Percentiles rank a stretch among this genome's conserved stretches.
Conservation (phyloP, 2,888 invertebrate species). For the Caenorhabditis afra region DNA sequence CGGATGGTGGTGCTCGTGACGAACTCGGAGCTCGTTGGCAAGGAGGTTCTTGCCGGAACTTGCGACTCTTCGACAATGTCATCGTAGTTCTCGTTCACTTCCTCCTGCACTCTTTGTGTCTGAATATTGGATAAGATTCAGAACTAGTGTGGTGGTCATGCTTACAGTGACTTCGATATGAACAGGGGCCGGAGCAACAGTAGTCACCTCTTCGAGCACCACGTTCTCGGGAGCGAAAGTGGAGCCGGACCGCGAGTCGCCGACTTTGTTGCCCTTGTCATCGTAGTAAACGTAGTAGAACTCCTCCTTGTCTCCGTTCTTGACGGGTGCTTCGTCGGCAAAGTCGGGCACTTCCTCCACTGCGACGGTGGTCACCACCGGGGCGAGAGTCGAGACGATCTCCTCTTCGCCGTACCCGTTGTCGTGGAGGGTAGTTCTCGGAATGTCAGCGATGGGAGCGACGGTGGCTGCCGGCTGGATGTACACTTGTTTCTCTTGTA, state of each 20-base stretch:
- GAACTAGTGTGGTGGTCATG: neutral
- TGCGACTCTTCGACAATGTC: slow-evolving; percentile 52
- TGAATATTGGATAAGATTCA: neutral
- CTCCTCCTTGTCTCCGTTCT: slow-evolving; percentile 50
- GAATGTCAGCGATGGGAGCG: slow-evolving; percentile 35
- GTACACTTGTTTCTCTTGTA: slow-evolving; percentile 33
- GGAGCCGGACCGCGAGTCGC: slow-evolving; percentile 51
- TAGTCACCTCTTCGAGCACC: slow-evolving; percentile 39
- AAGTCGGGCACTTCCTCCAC: slow-evolving; percentile 53
- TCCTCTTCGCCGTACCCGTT: slow-evolving; percentile 48
- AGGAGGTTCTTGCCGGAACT: slow-evolving; percentile 37
- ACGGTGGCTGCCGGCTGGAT: slow-evolving; percentile 41
- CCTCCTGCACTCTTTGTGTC: slow-evolving; percentile 40
- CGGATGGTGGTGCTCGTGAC: slow-evolving; percentile 40
- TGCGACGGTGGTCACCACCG: slow-evolving; percentile 5
- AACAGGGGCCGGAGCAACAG: slow-evolving; percentile 23
- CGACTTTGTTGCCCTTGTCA: slow-evolving; percentile 58
- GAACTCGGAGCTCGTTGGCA: slow-evolving; percentile 28
- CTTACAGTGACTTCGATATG: slow-evolving; percentile 33
- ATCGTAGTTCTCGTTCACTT: slow-evolving; percentile 47
- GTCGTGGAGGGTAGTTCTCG: slow-evolving; percentile 37
- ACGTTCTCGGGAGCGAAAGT: slow-evolving; percentile 55
- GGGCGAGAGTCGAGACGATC: slow-evolving; percentile 18
- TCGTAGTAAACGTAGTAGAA: slow-evolving; percentile 60
- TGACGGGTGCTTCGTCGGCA: slow-evolving; percentile 27